Percentiles rank a stretch among this genome's conserved stretches.
phyloP scores from a whole-genome alignment of 2,113 vertebrate genomes.

The Epinephelus lanceolatus region DNA sequence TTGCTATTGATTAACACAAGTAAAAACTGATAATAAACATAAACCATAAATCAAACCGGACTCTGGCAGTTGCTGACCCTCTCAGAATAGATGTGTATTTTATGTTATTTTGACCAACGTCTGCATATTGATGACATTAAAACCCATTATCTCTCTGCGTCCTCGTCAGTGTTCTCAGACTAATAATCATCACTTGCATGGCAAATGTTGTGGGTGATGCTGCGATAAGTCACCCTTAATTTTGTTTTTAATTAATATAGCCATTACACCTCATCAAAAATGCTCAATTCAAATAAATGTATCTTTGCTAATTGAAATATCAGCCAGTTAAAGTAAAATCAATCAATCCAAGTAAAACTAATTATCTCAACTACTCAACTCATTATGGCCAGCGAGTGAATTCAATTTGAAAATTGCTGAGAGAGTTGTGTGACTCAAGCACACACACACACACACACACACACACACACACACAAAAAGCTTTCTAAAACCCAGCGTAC shows the following conservation, averaged over 20 bases:
- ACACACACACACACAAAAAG: not conserved
- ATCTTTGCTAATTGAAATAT: conserved; percentile 33
- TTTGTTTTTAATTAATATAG: conserved; percentile 35
- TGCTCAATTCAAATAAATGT: conserved; percentile 23
- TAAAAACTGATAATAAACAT: not conserved
- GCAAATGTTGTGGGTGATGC: not conserved
- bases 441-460: too few relatives aligned
- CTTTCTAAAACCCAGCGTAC: not conserved
- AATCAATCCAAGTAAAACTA: conserved; percentile 50
- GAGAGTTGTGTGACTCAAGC: conserved; percentile 13
- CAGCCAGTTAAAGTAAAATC: conserved; percentile 43
- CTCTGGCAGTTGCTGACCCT: not conserved
- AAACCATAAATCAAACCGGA: not conserved
- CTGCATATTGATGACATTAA: not conserved
- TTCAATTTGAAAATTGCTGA: conserved; percentile 36
- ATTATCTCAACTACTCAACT: conserved; percentile 48
- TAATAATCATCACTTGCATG: conserved; percentile 11
- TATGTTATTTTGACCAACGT: conserved; percentile 1
- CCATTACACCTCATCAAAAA: conserved; percentile 36
- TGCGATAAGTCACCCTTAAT: conserved; percentile 20
- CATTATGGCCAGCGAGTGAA: conserved; percentile 40
- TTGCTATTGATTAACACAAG: conserved; percentile 1
- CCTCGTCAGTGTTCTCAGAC: conserved; percentile 2
- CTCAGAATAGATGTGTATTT: not conserved
- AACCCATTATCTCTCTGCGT: conserved; percentile 23